Percentiles rank a stretch among this genome's conserved stretches.
Evolutionary conservation across 2,888 invertebrate species (phyloP).

Genomic region (Hyalella azteca): DNA sequence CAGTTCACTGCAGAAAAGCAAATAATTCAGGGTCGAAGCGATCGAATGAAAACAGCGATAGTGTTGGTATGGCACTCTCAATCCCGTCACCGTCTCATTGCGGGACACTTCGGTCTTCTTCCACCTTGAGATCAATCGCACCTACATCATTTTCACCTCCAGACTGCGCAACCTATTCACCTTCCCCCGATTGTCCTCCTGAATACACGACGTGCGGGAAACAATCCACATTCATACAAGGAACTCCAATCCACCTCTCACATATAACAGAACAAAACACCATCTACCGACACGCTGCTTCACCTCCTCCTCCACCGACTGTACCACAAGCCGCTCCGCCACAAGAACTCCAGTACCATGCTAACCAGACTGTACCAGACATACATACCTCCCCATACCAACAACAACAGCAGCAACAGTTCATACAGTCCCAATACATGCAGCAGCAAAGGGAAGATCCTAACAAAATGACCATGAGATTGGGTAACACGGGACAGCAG

Average conservation of each 20-base stretch:
- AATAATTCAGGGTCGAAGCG: conserved; percentile 16
- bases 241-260: conserved; percentile 12
- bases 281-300: conserved; percentile 24
- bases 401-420: conserved; percentile 11
- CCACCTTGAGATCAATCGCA: conserved; percentile 26
- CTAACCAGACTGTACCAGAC: conserved; percentile 6
- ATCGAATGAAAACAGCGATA: conserved; percentile 9
- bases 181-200: conserved; percentile 6
- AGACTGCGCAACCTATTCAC: conserved; percentile 9
- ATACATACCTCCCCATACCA: conserved; percentile 12
- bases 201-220: conserved; percentile 16
- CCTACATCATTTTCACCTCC: background rate
- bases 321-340: background rate
- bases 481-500: conserved; percentile 7
- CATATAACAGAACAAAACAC: conserved; percentile 9
- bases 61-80: conserved; percentile 13
- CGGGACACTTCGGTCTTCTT: conserved; percentile 38
- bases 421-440: background rate
- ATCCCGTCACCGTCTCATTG: conserved; percentile 41
- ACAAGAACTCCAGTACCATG: conserved; percentile 16
- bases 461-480: background rate
- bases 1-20: conserved; percentile 71
- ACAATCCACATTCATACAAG: conserved; percentile 9
- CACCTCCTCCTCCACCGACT: background rate
- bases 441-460: conserved; percentile 17